Base-by-base conservation (phyloP, 35 echinoderm and acorn worm genomes). In the Ophioderma brevispina region DNA sequence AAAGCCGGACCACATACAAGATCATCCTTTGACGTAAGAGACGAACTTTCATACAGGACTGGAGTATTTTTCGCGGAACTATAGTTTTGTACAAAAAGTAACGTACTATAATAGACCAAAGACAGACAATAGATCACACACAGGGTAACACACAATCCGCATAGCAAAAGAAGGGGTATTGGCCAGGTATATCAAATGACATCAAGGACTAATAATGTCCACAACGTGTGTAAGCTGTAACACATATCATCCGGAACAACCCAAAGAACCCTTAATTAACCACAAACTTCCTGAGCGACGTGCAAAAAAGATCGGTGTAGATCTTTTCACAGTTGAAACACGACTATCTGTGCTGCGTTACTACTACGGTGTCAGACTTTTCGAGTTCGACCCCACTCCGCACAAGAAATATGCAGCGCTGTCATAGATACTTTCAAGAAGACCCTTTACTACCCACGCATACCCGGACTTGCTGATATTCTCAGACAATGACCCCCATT, bases 101-200 rank as follows among this genome's bases (percentile, higher is more conserved):
- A 84, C 82, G 90, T 30, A 4, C 21, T 14, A 38, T 40, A 31
- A 92, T 25, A 78, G 81, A 52, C 36, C 14, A 70, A 50, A 89
- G 86, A 87, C 82, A 89, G 25, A n/a, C n/a, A 90, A 93, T 64
- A 84, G 49, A 4, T 76, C 87, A 46, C 94, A 95, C 90, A 88
- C 78, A 23, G 90, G 90, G 13, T 32, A 88, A 31, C 46, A 92
- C 43, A 92, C 87, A 35, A 39, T 96, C 17, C 31, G 86, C 25
- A 64, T 86, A 38, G 91, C 86, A 36, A 36, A 89, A 80, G 91
- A 92, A 19, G 38, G n/a, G 78, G 13, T 96, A 81, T 41, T 96
- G 94, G 94, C 87, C 94, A 18, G 46, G 63, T 8, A 92, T 96
- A 80, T 40, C 40, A 55, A 77, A 76, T 42, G 89, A 91, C 23